phyloP scores from a whole-genome alignment of 2,113 vertebrate species.

The Chunga burmeisteri region DNA sequence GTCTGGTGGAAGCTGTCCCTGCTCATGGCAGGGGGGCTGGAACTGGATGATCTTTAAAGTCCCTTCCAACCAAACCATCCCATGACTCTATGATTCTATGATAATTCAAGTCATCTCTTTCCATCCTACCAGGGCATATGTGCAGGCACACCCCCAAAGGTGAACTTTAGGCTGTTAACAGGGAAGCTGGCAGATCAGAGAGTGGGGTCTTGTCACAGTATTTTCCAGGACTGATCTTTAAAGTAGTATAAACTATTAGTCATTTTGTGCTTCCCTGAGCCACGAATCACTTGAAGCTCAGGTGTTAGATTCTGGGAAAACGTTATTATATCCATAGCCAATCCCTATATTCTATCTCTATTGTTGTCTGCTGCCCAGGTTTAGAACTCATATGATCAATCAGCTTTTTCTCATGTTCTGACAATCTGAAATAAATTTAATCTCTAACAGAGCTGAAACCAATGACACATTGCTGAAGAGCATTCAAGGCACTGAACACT shows the following conservation, averaged over 20 bases:
- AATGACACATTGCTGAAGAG: not conserved
- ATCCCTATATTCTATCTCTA: not conserved
- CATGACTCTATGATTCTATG: not conserved
- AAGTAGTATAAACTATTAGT: not conserved
- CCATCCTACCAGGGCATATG: rapidly evolving
- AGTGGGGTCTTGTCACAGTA: not conserved
- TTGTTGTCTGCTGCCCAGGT: not conserved
- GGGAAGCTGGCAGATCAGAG: not conserved
- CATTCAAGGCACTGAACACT: not conserved
- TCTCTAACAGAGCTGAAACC: not conserved
- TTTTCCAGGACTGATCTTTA: not conserved
- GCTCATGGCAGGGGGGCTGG: not conserved
- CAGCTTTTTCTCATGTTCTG: not conserved
- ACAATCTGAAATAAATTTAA: not conserved
- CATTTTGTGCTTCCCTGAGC: not conserved
- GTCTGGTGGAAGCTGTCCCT: not conserved
- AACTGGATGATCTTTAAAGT: not conserved
- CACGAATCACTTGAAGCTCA: not conserved
- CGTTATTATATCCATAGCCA: not conserved
- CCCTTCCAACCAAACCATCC: not conserved
- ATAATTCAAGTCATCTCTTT: not conserved
- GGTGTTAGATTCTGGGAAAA: not conserved
- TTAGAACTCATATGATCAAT: not conserved
- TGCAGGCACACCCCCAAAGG: not conserved
- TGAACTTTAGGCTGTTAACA: not conserved